Evolutionary conservation across 64 coral and sea anemone species (phyloP).

Genomic region (Hydrozoanthus tunicans): DNA sequence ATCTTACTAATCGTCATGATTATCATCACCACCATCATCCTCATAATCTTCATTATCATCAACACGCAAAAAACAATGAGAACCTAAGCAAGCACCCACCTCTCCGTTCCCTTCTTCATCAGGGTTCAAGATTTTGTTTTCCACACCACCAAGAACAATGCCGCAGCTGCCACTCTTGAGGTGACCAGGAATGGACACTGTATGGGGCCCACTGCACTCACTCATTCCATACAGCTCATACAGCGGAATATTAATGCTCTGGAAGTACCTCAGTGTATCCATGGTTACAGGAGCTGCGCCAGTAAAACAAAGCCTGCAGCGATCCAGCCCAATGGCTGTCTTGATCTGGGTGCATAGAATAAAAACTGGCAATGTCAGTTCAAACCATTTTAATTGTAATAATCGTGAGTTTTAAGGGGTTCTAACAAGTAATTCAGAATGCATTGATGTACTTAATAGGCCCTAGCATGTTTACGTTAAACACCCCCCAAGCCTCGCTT

Average conservation of each 20-base stretch:
- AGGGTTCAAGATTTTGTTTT: slow-evolving; percentile 77
- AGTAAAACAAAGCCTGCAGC: slow-evolving; percentile 73
- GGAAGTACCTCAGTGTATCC: slow-evolving; percentile 91
- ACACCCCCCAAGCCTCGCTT: too few relatives aligned
- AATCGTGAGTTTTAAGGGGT: too few relatives aligned
- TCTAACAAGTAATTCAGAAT: too few relatives aligned
- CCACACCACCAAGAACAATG: slow-evolving; percentile 52
- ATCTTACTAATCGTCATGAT: too few relatives aligned
- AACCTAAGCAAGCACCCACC: not conserved
- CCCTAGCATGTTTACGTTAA: too few relatives aligned
- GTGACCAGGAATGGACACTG: slow-evolving; percentile 78
- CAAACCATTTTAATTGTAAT: too few relatives aligned
- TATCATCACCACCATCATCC: too few relatives aligned
- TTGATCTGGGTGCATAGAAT: slow-evolving; percentile 60
- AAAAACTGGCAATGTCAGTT: not conserved
- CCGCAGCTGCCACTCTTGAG: slow-evolving; percentile 79
- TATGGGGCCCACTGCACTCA: slow-evolving; percentile 84
- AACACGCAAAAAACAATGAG: not conserved
- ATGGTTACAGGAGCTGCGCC: slow-evolving; percentile 95
- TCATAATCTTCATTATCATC: too few relatives aligned
- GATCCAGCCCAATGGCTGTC: slow-evolving; percentile 82
- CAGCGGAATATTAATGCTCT: slow-evolving; percentile 94
- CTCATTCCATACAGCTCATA: slow-evolving; percentile 98
- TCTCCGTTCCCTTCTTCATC: slow-evolving; percentile 90
- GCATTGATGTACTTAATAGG: too few relatives aligned